phyloP scores from a whole-genome alignment of 2,797 vertebrate species.

The Orestias chungarensis region DNA sequence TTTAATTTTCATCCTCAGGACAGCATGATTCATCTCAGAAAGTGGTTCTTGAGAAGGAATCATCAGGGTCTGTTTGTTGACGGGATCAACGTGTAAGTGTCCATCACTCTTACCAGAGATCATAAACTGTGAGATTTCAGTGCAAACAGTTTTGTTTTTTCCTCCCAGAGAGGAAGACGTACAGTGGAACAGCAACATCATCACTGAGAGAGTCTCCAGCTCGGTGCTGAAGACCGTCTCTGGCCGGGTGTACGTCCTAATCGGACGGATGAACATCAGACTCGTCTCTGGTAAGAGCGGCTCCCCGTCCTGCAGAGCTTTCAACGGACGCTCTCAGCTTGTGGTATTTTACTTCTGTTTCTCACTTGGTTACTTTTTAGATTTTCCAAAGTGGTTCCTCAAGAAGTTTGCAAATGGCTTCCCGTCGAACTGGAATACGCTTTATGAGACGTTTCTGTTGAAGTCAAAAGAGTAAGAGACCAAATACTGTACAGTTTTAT shows the following conservation, averaged over 20 bases:
- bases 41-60: slow-evolving; percentile 71
- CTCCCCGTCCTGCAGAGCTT: background rate
- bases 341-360: background rate
- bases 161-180: slow-evolving; percentile 68
- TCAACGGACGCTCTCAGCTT: background rate
- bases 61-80: slow-evolving; percentile 73
- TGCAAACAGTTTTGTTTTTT: background rate
- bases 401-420: slow-evolving; percentile 78
- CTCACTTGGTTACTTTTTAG: slow-evolving; percentile 53
- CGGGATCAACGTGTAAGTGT: slow-evolving; percentile 72
- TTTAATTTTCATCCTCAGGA: slow-evolving; percentile 58
- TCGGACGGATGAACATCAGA: slow-evolving; percentile 71
- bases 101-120: background rate
- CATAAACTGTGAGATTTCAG: background rate
- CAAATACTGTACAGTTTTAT: too few species aligned
- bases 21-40: slow-evolving; percentile 66
- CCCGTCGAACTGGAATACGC: slow-evolving; percentile 75
- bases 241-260: slow-evolving; percentile 74
- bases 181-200: slow-evolving; percentile 80
- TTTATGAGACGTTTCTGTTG: slow-evolving; percentile 66
- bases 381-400: slow-evolving; percentile 75
- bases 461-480: slow-evolving; percentile 65
- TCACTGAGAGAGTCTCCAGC: slow-evolving; percentile 71
- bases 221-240: slow-evolving; percentile 71
- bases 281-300: slow-evolving; percentile 39